Conservation (phyloP, 1,140 invertebrate genomes). For the Zaprionus kolodkinae region DNA sequence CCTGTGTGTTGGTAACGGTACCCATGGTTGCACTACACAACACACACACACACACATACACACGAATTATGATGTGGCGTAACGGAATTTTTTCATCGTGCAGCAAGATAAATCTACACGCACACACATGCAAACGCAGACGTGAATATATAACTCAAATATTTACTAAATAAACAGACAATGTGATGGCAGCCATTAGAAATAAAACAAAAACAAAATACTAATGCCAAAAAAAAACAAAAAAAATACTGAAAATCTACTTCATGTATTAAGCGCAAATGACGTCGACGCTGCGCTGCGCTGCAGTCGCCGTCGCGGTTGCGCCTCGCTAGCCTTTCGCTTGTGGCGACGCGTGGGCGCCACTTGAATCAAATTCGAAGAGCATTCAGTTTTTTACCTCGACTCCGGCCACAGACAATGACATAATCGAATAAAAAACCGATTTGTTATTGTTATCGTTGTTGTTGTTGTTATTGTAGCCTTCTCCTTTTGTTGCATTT, state of each 20-base stretch:
- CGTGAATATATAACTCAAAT: constrained; percentile 58
- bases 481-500: constrained; percentile 31
- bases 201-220: constrained; percentile 32
- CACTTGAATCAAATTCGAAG: constrained; percentile 49
- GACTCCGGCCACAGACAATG: constrained; percentile 35
- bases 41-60: constrained; percentile 4
- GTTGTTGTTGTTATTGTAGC: constrained; percentile 1
- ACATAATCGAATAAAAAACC: constrained; percentile 43
- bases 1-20: constrained; percentile 37
- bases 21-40: constrained; percentile 25
- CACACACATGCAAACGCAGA: constrained; percentile 20
- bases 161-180: constrained; percentile 72
- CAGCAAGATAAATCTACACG: constrained; percentile 43
- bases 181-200: constrained; percentile 47
- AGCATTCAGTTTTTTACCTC: constrained; percentile 35
- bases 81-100: constrained; percentile 46
- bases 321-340: constrained; percentile 64
- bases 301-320: constrained; percentile 57
- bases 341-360: constrained; percentile 59
- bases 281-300: constrained; percentile 38
- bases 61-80: constrained; percentile 47
- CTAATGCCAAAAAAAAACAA: neutral
- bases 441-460: constrained; percentile 25
- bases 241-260: constrained; percentile 23
- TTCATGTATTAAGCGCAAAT: constrained; percentile 21